Percentiles rank a stretch among this genome's conserved stretches.
phyloP scores from a whole-genome alignment of 1,140 invertebrate species.

The Rhyacophila brunnea region DNA sequence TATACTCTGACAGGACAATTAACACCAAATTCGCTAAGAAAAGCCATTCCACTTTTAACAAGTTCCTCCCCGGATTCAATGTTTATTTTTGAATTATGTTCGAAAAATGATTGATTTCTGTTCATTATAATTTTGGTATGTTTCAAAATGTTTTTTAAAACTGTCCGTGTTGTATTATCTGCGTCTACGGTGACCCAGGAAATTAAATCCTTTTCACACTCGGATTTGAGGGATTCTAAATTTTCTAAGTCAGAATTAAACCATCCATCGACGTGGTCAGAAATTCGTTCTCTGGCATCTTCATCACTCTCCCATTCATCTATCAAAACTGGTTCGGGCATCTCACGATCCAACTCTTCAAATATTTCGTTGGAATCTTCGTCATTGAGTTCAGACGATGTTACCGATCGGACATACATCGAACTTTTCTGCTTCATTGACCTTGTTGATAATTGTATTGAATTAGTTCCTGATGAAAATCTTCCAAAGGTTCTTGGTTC shows the following conservation, averaged over 20 bases:
- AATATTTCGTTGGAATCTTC: slow-evolving; percentile 3
- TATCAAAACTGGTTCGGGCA: slow-evolving; percentile 48
- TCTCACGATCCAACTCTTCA: background rate
- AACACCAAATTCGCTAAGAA: slow-evolving; percentile 58
- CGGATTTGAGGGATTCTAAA: slow-evolving; percentile 43
- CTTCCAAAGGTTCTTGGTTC: too few species aligned
- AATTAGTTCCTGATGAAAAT: too few species aligned
- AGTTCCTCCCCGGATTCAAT: slow-evolving; percentile 54
- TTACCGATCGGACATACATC: too few species aligned
- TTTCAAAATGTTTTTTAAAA: slow-evolving; percentile 41
- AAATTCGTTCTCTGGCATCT: slow-evolving; percentile 45
- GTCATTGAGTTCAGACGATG: background rate
- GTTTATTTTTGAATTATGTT: slow-evolving; percentile 54
- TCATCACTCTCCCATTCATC: slow-evolving; percentile 52
- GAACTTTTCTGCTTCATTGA: too few species aligned
- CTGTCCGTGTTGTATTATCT: slow-evolving; percentile 40
- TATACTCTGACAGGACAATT: slow-evolving; percentile 59
- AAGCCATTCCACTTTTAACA: slow-evolving; percentile 54
- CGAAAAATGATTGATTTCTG: slow-evolving; percentile 52
- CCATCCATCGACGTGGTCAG: slow-evolving; percentile 44
- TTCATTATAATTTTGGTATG: slow-evolving; percentile 43
- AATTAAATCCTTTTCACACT: slow-evolving; percentile 46
- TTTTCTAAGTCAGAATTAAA: slow-evolving; percentile 47
- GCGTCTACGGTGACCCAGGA: slow-evolving; percentile 46
- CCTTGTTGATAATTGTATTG: too few species aligned